These are phyloP conservation scores for Zaprionus gabonicus DNA, from an alignment of 1,140 invertebrate genomes.

Conservation along the genomic window DNA sequence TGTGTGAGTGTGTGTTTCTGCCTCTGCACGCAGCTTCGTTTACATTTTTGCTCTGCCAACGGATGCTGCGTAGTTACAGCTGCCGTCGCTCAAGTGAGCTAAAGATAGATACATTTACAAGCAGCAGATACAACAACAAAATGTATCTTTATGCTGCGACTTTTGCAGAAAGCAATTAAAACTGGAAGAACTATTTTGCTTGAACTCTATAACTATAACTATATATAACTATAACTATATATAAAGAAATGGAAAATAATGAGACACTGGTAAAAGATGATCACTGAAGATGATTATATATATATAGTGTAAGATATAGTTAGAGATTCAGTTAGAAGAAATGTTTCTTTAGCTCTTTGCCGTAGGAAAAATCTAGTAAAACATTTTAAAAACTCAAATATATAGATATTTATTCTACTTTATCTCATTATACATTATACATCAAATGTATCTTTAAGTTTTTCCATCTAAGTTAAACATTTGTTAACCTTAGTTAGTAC, in stretches of 20 bases:
- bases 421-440: background rate
- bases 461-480: no score
- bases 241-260: no score
- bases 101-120: slow-evolving; percentile 1
- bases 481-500: background rate
- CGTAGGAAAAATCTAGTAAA: background rate
- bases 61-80: slow-evolving; percentile 73
- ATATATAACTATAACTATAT: no score
- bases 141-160: no score
- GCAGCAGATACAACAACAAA: background rate
- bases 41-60: slow-evolving; percentile 32
- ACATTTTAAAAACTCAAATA: fast-evolving
- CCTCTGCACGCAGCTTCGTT: slow-evolving; percentile 59
- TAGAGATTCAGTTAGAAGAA: background rate
- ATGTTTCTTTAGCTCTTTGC: background rate
- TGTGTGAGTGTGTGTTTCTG: slow-evolving; percentile 32
- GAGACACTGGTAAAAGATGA: no score
- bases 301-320: background rate
- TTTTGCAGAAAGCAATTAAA: no score
- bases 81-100: slow-evolving; percentile 53
- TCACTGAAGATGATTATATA: no score
- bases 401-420: background rate
- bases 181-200: no score
- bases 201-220: no score
- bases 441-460: background rate